Evolutionary conservation across 2,888 invertebrate species (phyloP), one percentile per base, ranked within the genome.

Genomic region (Leptogaster cylindrica): DNA sequence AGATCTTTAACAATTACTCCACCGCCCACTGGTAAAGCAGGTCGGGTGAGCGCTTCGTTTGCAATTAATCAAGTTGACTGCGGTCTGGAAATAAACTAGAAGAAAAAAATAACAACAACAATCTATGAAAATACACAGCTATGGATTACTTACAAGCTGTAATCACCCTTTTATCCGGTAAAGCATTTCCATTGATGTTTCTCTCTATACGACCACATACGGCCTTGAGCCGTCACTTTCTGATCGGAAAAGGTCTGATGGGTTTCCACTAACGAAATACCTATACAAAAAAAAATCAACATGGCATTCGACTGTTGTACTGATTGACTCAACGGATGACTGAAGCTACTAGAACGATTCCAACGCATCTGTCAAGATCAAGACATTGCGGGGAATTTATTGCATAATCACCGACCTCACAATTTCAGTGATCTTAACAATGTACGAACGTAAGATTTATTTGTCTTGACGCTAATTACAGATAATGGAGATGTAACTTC

Each of bases 371-470:
- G 63, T 63, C 63, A 63, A 63, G 46, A 63, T 63, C 63, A 46
- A 63, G 63, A 46, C 63, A 63, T 63, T 46, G 63, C 10, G 23
- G 46, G 18, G 44, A 63, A 63, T 63, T 63, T 46, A 63, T 63
- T 63, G 44, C 55, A 55, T 55, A 55, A 55, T 55, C 33, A 36
- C 20, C 18, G 12, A 20, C 16, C 31, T 20, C 28, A 31, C 31
- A 46, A 46, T 46, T 31, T 31, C 7, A 63, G 44, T 18, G 55
- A 55, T 36, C 23, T 55, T 33, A 55, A 55, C 51, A 51, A 51
- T 51, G 51, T 28, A 28, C 28, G 16, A 18, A 25, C 14, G 8
- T n/a, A n/a, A 51, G 51, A 51, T 51, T 51, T 51, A 51, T 51
- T 27, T 23, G 51, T 51, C 51, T 51, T 51, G 51, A 51, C 51